Percentiles rank a stretch among this genome's conserved stretches.
Evolutionary conservation across 2,797 vertebrate species (phyloP).

Genomic region (Lophius americanus): DNA sequence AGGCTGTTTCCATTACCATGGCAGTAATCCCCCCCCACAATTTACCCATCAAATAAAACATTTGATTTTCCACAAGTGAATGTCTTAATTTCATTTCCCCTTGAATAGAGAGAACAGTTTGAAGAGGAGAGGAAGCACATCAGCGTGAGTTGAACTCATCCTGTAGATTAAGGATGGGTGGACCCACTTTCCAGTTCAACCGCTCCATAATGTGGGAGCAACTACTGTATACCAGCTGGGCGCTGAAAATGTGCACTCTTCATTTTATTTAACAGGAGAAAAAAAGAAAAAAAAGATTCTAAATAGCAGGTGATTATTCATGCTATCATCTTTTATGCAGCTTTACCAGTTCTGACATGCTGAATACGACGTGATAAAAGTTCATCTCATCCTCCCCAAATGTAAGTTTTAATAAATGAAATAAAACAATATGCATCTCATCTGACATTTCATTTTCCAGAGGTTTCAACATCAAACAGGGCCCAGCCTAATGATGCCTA

Average conservation of each 20-base stretch:
- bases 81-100: constrained; percentile 77
- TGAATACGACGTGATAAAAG: constrained; percentile 46
- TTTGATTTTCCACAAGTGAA: constrained; percentile 71
- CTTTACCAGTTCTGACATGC: constrained; percentile 68
- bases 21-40: constrained; percentile 49
- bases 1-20: constrained; percentile 33
- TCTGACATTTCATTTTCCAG: constrained; percentile 63
- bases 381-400: constrained; percentile 55
- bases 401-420: constrained; percentile 45
- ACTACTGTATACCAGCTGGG: constrained; percentile 30
- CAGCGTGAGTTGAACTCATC: constrained; percentile 68
- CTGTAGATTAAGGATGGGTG: constrained; percentile 77
- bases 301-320: constrained; percentile 61
- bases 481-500: constrained; percentile 67
- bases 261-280: constrained; percentile 41
- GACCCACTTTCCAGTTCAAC: constrained; percentile 66
- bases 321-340: constrained; percentile 26
- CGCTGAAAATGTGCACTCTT: constrained; percentile 34
- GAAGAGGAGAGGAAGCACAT: constrained; percentile 67
- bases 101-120: constrained; percentile 59
- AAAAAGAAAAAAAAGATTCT: constrained; percentile 56
- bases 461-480: constrained; percentile 74
- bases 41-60: constrained; percentile 60
- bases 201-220: constrained; percentile 52
- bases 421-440: constrained; percentile 48